Evolutionary conservation across 2,113 vertebrate species (phyloP).

Genomic region (Chaetops frenatus): DNA sequence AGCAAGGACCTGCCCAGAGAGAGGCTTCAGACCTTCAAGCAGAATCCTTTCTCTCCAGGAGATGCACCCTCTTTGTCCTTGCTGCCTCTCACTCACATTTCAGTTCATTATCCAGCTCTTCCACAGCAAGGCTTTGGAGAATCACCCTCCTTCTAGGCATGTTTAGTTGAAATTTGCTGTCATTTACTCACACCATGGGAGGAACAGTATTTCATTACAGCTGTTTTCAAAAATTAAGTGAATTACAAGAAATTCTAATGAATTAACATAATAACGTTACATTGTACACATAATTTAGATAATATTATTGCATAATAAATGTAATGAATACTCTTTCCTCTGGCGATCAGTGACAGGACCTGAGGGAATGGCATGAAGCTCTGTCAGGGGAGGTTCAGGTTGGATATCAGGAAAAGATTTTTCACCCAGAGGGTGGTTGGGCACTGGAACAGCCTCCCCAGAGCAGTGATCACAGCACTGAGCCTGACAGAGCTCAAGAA

Average conservation of each 20-base stretch:
- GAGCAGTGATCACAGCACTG: background rate
- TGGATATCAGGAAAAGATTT: background rate
- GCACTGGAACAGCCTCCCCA: background rate
- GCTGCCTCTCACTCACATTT: background rate
- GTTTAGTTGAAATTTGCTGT: background rate
- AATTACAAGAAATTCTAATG: background rate
- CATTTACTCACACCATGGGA: background rate
- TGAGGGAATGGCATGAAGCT: background rate
- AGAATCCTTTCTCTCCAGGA: background rate
- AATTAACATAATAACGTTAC: background rate
- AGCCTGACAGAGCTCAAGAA: background rate
- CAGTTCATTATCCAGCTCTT: background rate
- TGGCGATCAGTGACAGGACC: background rate
- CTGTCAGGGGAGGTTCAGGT: background rate
- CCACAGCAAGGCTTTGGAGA: background rate
- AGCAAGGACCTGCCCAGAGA: background rate
- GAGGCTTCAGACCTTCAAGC: background rate
- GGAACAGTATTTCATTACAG: background rate
- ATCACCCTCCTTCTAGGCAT: background rate
- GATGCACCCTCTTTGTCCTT: background rate
- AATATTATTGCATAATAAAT: background rate
- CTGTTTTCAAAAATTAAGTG: background rate
- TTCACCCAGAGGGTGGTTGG: background rate
- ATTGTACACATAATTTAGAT: background rate
- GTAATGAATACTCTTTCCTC: background rate